A percentile compares a stretch with the other conserved stretches of the same genome.
phyloP scores from a whole-genome alignment of 1,140 invertebrate species.

The Ceratina calcarata region DNA sequence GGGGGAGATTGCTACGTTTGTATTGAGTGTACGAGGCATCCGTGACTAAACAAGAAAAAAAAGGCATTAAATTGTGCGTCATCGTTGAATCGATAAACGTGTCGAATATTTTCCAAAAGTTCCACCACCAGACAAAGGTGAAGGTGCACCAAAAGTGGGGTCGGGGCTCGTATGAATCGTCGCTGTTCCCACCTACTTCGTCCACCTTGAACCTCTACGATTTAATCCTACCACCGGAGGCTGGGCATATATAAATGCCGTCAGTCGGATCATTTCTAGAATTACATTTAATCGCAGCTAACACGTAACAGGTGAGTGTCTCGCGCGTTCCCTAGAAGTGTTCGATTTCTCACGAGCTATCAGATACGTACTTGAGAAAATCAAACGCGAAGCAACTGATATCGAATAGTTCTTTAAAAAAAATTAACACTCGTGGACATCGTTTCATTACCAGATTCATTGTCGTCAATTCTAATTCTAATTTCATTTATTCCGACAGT shows the following conservation, averaged over 20 bases:
- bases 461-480: not conserved
- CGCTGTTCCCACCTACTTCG: constrained; percentile 28
- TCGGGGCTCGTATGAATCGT: constrained; percentile 24
- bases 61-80: not conserved
- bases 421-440: too few relatives aligned
- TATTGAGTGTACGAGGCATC: not conserved
- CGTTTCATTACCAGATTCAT: not conserved
- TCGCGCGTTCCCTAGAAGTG: not conserved
- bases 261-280: constrained; percentile 6
- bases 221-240: constrained; percentile 35
- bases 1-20: not conserved
- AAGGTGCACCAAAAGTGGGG: constrained; percentile 16
- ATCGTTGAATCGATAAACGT: not conserved
- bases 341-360: too few relatives aligned
- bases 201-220: not conserved
- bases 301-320: constrained; percentile 46
- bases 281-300: constrained; percentile 41
- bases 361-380: not conserved
- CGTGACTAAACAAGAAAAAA: not conserved
- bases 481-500: constrained; percentile 24
- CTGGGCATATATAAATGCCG: constrained; percentile 48
- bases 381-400: not conserved
- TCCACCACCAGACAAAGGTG: constrained; percentile 31
- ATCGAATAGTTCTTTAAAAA: too few relatives aligned
- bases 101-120: constrained; percentile 21